Percentiles rank a stretch among this genome's conserved stretches.
Evolutionary conservation across 2,797 vertebrate genomes (phyloP).

Genomic region (Eremophila alpestris): DNA sequence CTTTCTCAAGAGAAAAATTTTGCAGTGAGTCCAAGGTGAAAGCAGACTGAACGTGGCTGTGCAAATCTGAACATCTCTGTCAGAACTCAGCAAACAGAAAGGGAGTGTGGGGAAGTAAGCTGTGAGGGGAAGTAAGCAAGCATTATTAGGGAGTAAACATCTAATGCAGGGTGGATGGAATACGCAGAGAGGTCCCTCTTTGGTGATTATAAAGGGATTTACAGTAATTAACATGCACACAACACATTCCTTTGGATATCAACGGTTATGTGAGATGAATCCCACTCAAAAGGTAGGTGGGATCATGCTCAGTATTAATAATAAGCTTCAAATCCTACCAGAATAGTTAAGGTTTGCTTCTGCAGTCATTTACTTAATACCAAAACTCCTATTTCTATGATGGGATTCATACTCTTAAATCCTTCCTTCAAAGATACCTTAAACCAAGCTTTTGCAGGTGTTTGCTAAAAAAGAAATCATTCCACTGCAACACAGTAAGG

Average conservation of each 20-base stretch:
- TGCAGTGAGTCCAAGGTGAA: background rate
- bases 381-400: background rate
- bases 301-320: slow-evolving; percentile 26
- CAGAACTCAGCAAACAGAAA: background rate
- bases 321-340: slow-evolving; percentile 16
- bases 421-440: background rate
- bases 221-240: background rate
- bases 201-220: background rate
- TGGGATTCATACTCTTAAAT: background rate
- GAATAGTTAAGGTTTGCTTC: background rate
- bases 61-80: background rate
- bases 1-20: background rate
- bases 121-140: background rate
- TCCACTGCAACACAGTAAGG: background rate
- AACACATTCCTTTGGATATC: background rate
- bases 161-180: background rate
- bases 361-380: background rate
- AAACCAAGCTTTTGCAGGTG: background rate
- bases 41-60: background rate
- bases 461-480: background rate
- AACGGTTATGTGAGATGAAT: background rate
- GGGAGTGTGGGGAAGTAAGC: no score
- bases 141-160: background rate
- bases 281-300: slow-evolving; percentile 31
- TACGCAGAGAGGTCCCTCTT: background rate